phyloP scores from a whole-genome alignment of 2,888 invertebrate species.

The Alsophila aescularia region DNA sequence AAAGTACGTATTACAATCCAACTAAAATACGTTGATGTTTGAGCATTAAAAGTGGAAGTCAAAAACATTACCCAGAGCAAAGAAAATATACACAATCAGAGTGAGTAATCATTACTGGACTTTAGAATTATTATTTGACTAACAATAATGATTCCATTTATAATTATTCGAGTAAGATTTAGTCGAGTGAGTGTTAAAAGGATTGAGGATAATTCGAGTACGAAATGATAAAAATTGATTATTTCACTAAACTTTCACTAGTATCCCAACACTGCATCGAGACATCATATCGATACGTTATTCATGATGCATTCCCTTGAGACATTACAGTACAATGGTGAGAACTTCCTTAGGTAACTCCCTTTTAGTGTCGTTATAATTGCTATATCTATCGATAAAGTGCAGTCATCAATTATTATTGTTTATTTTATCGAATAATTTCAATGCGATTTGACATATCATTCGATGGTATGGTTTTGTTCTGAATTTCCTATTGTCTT shows the following conservation, averaged over 20 bases:
- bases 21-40: too few relatives aligned
- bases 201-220: too few relatives aligned
- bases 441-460: constrained; percentile 10
- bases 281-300: constrained; percentile 1
- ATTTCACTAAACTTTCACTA: neutral
- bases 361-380: constrained; percentile 23
- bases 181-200: too few relatives aligned
- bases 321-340: constrained; percentile 48
- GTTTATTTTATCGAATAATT: constrained; percentile 22
- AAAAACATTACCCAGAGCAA: too few relatives aligned
- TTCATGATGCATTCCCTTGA: constrained; percentile 51
- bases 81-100: too few relatives aligned
- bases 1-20: too few relatives aligned
- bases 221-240: too few relatives aligned
- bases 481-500: constrained; percentile 21
- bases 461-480: constrained; percentile 18
- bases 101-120: too few relatives aligned
- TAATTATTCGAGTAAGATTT: too few relatives aligned
- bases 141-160: too few relatives aligned
- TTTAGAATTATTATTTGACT: too few relatives aligned
- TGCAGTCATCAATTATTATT: constrained; percentile 26
- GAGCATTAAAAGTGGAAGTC: too few relatives aligned
- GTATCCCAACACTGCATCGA: neutral
- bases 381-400: constrained; percentile 20
- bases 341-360: constrained; percentile 33